Conservation (phyloP, 2,797 vertebrate genomes). For the Myotis planiceps region DNA sequence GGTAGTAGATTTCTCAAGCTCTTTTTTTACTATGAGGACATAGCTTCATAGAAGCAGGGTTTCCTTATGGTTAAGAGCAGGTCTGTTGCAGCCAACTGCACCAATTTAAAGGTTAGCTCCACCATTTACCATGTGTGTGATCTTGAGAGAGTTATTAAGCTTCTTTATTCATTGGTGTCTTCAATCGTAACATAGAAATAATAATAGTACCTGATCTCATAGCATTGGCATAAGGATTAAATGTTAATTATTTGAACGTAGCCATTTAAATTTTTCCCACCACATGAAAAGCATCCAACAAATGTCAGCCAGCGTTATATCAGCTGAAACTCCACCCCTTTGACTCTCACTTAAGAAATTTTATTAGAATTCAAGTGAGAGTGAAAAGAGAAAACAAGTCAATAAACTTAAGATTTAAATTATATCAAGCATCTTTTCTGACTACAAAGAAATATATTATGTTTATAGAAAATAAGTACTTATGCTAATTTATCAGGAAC, state of each 20-base stretch:
- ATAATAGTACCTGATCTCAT: not conserved
- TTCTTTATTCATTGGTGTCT: not conserved
- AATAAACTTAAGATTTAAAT: not conserved
- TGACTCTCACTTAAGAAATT: conserved; percentile 39
- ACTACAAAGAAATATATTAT: not conserved
- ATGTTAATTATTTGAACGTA: not conserved
- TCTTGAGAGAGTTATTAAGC: not conserved
- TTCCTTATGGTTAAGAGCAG: not conserved
- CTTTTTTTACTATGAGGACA: not conserved
- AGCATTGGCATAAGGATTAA: not conserved
- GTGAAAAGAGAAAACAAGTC: not conserved
- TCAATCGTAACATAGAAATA: not conserved
- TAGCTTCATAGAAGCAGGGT: not conserved
- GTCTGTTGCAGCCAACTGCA: not conserved
- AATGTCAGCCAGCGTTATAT: not conserved
- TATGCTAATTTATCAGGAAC: not conserved
- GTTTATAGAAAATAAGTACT: not conserved
- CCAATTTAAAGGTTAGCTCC: not conserved
- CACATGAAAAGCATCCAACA: conserved; percentile 38
- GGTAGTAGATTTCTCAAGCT: not conserved
- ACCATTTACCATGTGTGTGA: not conserved
- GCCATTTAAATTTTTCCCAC: conserved; percentile 49
- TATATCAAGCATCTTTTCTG: not conserved
- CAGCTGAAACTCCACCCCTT: conserved; percentile 19
- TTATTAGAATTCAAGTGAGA: not conserved